A percentile compares a stretch with the other conserved stretches of the same genome.
Conservation (phyloP, 2,888 invertebrate species). For the Ligdia adustata region DNA sequence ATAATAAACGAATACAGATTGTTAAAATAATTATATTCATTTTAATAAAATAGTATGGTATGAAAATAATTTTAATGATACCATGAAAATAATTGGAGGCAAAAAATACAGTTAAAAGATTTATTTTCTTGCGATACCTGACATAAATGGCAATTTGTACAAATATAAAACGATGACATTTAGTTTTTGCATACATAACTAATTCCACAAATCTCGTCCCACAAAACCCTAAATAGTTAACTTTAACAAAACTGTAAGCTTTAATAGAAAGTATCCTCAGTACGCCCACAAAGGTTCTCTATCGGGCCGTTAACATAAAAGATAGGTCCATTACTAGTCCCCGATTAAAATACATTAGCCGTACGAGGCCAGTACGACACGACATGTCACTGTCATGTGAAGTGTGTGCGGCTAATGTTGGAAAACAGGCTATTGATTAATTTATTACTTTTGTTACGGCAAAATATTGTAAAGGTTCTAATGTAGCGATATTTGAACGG, state of each 20-base stretch:
- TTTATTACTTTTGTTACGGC: slow-evolving; percentile 9
- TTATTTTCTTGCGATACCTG: too few relatives aligned
- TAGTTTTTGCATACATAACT: too few relatives aligned
- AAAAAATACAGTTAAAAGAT: too few relatives aligned
- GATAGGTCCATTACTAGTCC: slow-evolving; percentile 45
- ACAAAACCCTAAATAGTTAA: slow-evolving; percentile 3
- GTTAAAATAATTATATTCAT: too few relatives aligned
- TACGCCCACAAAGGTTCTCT: slow-evolving; percentile 13
- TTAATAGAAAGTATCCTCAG: slow-evolving; percentile 7
- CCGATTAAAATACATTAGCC: slow-evolving; percentile 49
- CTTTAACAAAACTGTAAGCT: slow-evolving; percentile 7
- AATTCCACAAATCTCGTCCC: too few relatives aligned
- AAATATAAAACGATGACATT: too few relatives aligned
- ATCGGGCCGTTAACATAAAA: slow-evolving; percentile 15
- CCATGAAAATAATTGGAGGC: too few relatives aligned
- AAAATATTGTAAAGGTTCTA: slow-evolving; percentile 6
- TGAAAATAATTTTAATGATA: too few relatives aligned
- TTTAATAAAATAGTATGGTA: too few relatives aligned
- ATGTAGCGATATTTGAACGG: slow-evolving; percentile 7
- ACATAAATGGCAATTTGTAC: too few relatives aligned
- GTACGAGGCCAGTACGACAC: slow-evolving; percentile 17
- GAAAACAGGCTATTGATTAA: slow-evolving; percentile 14
- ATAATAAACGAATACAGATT: too few relatives aligned
- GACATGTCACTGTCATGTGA: slow-evolving; percentile 44
- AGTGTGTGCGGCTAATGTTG: slow-evolving; percentile 27